Conservation (phyloP, 2,888 invertebrate species). For the Syritta pipiens region DNA sequence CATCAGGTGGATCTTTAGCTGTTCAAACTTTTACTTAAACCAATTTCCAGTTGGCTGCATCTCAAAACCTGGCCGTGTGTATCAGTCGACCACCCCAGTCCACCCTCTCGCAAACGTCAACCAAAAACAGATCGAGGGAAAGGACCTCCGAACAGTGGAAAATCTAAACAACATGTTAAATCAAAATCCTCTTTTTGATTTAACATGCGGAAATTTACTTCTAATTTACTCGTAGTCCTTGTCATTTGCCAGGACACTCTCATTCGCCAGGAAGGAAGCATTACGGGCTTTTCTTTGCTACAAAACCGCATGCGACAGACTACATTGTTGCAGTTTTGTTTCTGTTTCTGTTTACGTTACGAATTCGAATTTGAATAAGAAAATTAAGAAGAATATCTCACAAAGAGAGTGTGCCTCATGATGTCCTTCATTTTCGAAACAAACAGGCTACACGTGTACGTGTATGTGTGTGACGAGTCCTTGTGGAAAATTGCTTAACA, state of each 20-base stretch:
- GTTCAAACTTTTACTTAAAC: conserved; percentile 31
- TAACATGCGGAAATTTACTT: conserved; percentile 65
- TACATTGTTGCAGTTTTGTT: conserved; percentile 37
- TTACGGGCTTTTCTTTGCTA: conserved; percentile 32
- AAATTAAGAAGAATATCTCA: conserved; percentile 64
- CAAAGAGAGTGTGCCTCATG: conserved; percentile 48
- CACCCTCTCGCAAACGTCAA: conserved; percentile 16
- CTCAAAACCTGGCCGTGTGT: conserved; percentile 6
- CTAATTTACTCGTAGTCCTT: conserved; percentile 65
- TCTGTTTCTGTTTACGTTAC: conserved; percentile 45
- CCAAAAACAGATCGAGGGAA: conserved; percentile 6
- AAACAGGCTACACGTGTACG: background rate
- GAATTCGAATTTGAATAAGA: conserved; percentile 60
- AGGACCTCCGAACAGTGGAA: conserved; percentile 17
- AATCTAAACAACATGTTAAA: conserved; percentile 52
- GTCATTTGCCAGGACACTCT: conserved; percentile 32
- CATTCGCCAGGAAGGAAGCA: conserved; percentile 26
- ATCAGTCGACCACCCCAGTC: background rate
- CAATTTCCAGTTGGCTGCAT: conserved; percentile 32
- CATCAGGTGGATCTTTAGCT: conserved; percentile 16
- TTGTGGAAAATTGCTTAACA: conserved; percentile 30
- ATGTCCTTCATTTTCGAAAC: conserved; percentile 45
- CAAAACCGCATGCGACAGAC: conserved; percentile 52
- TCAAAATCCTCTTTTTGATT: conserved; percentile 61
- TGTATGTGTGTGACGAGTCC: conserved; percentile 8